Evolutionary conservation across 1,140 invertebrate species (phyloP), one percentile per base, ranked within the genome.

Genomic region (Amyelois transitella): DNA sequence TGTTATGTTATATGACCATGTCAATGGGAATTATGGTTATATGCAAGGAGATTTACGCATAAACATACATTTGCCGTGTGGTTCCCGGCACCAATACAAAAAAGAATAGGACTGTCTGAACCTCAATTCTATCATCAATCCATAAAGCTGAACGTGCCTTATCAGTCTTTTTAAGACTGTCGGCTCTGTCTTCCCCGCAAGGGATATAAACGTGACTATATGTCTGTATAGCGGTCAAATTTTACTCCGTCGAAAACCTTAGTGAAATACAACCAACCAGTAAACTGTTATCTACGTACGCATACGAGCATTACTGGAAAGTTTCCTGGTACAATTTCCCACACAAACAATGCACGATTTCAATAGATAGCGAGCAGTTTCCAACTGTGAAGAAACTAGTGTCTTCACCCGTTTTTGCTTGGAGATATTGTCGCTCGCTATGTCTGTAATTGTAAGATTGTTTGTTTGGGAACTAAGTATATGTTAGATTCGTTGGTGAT

Each of bases 251-350:
- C 57, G 51, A 55, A 43, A 38, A 5, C 12, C 32, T 14, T 14
- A 38, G 32, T 38, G 12, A 38, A 38, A 38, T 4, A 12, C 17
- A n/a, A n/a, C n/a, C n/a, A n/a, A n/a, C n/a, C n/a, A n/a, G n/a
- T n/a, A n/a, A n/a, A 24, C 22, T 24, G 22, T 4, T 14, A 14
- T 10, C 10, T 38, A 14, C 32, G n/a, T 38, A 38, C 32, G 32
- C 32, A 38, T 14, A 45, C 45, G 18, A 3, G 19, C 45, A 48
- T 38, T 38, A 38, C 18, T 50, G 51, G 64, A 67, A 67, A 67
- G 64, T 63, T 62, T 67, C 65, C 65, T 58, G 58, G 58, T 63
- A 55, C 43, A 1, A 18, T 49, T 62, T 67, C 65, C 25, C 65
- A 61, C 51, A 1, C 17, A 58, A n/a, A 61, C 61, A 67, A 64